These are phyloP conservation scores for Idaea straminata DNA, from an alignment of 2,888 invertebrate species.

Conservation along the genomic window DNA sequence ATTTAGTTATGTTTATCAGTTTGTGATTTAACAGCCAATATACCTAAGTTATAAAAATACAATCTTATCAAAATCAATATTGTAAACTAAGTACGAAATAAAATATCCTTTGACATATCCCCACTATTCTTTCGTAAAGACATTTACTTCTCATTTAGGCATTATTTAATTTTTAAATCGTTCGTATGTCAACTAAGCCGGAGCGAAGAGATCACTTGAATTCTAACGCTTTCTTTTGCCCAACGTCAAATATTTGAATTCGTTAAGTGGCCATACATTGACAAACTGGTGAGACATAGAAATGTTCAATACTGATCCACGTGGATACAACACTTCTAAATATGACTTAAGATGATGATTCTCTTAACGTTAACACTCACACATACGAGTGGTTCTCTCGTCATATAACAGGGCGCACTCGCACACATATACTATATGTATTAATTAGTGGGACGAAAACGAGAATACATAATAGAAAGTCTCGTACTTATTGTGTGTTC, in stretches of 20 bases:
- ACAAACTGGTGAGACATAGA: slow-evolving; percentile 68
- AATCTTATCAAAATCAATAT: background rate
- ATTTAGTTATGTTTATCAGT: background rate
- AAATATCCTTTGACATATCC: slow-evolving; percentile 28
- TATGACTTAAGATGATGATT: slow-evolving; percentile 13
- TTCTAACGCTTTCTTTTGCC: slow-evolving; percentile 80
- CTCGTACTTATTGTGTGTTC: slow-evolving; percentile 72
- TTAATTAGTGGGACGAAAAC: slow-evolving; percentile 78
- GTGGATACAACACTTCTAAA: slow-evolving; percentile 30
- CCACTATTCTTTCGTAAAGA: slow-evolving; percentile 49
- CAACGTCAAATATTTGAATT: slow-evolving; percentile 78
- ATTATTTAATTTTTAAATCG: slow-evolving; percentile 77
- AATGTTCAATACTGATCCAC: slow-evolving; percentile 74
- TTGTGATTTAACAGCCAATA: background rate
- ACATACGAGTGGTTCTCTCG: background rate
- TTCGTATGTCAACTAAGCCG: slow-evolving; percentile 72
- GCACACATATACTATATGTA: slow-evolving; percentile 73
- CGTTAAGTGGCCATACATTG: slow-evolving; percentile 77
- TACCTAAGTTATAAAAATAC: background rate
- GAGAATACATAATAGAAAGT: slow-evolving; percentile 78
- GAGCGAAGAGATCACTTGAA: slow-evolving; percentile 76
- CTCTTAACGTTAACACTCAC: slow-evolving; percentile 15
- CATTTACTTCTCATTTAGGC: slow-evolving; percentile 69
- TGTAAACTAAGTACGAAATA: background rate
- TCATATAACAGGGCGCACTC: slow-evolving; percentile 43